Base-by-base conservation (phyloP, 2,888 invertebrate genomes). In the Machimus rusticus region DNA sequence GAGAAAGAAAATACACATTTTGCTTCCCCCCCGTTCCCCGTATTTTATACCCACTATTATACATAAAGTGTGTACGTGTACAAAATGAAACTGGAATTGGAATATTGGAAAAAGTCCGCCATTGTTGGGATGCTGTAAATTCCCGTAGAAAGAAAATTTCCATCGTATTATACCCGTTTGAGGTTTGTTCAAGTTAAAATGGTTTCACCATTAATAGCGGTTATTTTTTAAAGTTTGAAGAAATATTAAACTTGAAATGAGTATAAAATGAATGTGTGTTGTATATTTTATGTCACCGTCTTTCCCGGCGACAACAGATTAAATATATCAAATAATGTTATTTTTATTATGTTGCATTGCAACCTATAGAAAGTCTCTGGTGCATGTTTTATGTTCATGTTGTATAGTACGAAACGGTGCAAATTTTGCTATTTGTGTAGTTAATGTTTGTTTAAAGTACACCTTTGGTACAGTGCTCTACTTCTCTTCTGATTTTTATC, bases 111-210 rank as follows among this genome's bases (percentile, higher is more conserved):
- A 79, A 66, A 77, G 86, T 87, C 88, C 87, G 88, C 87, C 87
- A 88, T 88, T 88, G 84, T 57, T 86, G 87, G 87, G 88, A 88
- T 88, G 88, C 88, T 88, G 88, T 88, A 86, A 66, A 87, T 43
- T 79, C 55, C 57, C 16, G 28, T n/a, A 78, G 39, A 82, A 74
- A 81, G 46, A 82, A 82, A 74, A 82, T 76, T 87, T 77, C 74
- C 51, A 82, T 51, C 28, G 55, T 74, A 82, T 87, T 82, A 51
- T 81, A 46, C 74, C 51, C 74, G 87, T 77, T 88, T 66, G 87
- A 88, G 88, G 88, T 88, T 88, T 87, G 88, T 88, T 86, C 77
- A 82, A 34, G 51, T 81, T 66, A 51, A 55, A 81, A 81, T 81
- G 31, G 81, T 81, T 55, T 81, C 81, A 23, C 51, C 28, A 66